Percentiles rank a stretch among this genome's conserved stretches.
These are phyloP conservation scores for Anodontia alba DNA, from an alignment of 2,888 invertebrate genomes.

Conservation along the genomic window DNA sequence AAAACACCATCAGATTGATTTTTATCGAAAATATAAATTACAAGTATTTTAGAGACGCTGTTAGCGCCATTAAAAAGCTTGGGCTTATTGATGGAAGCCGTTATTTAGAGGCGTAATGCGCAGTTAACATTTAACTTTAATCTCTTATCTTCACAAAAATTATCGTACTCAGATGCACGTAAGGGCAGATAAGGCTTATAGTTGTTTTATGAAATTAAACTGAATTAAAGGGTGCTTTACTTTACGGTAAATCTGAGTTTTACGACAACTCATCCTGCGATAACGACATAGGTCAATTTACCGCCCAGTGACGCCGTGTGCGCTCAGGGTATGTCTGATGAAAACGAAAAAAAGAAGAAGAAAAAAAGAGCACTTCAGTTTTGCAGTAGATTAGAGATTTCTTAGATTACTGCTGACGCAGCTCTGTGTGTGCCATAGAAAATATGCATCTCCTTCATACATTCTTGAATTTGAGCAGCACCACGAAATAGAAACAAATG, in stretches of 20 bases:
- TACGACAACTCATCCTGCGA: neutral
- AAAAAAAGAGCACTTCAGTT: too few relatives aligned
- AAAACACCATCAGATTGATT: neutral
- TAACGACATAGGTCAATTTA: neutral
- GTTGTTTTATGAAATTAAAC: slow-evolving; percentile 1
- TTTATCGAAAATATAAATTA: slow-evolving; percentile 16
- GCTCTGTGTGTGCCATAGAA: too few relatives aligned
- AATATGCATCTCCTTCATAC: too few relatives aligned
- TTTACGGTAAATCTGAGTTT: slow-evolving; percentile 8
- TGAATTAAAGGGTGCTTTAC: neutral
- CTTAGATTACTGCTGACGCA: too few relatives aligned
- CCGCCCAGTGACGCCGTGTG: neutral
- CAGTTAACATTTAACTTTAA: neutral
- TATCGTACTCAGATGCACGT: neutral
- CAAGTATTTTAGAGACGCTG: neutral
- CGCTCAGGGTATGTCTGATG: too few relatives aligned
- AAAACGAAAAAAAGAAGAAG: neutral
- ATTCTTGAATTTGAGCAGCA: too few relatives aligned
- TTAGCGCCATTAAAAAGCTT: slow-evolving; percentile 1
- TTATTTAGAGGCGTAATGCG: neutral
- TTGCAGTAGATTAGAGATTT: too few relatives aligned
- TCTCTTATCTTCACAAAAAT: neutral
- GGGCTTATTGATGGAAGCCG: neutral
- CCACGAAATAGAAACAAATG: too few relatives aligned
- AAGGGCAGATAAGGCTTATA: neutral